These are phyloP conservation scores for Gymnocypris eckloni DNA, from an alignment of 2,797 vertebrate species.

Conservation along the genomic window DNA sequence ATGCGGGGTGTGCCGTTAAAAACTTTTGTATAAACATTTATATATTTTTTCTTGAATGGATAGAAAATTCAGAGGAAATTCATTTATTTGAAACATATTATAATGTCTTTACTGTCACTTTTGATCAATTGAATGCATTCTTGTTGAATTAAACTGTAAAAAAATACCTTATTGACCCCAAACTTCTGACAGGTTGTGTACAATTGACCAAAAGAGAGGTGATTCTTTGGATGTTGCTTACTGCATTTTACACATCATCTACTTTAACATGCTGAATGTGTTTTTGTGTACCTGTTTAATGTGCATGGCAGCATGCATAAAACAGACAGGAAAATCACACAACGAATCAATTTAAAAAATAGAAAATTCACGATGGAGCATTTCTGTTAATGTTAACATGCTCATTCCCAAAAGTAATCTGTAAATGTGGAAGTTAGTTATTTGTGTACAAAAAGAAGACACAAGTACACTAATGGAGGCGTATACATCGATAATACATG, in stretches of 20 bases:
- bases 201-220: background rate
- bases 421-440: slow-evolving; percentile 28
- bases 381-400: slow-evolving; percentile 37
- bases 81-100: background rate
- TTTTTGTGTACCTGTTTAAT: background rate
- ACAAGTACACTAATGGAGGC: background rate
- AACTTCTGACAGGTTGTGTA: background rate
- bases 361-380: background rate
- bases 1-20: background rate
- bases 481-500: background rate
- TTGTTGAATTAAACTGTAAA: background rate
- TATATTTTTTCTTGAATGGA: background rate
- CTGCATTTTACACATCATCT: background rate
- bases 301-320: slow-evolving; percentile 19
- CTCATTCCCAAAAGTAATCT: background rate
- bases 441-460: background rate
- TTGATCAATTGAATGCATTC: background rate
- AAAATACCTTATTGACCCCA: background rate
- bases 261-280: slow-evolving; percentile 4
- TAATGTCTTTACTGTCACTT: background rate
- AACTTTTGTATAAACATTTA: background rate
- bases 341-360: background rate
- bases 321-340: background rate
- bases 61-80: background rate
- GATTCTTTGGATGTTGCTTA: background rate